phyloP scores from a whole-genome alignment of 2,797 vertebrate species.

The Poeciliopsis gracilis region DNA sequence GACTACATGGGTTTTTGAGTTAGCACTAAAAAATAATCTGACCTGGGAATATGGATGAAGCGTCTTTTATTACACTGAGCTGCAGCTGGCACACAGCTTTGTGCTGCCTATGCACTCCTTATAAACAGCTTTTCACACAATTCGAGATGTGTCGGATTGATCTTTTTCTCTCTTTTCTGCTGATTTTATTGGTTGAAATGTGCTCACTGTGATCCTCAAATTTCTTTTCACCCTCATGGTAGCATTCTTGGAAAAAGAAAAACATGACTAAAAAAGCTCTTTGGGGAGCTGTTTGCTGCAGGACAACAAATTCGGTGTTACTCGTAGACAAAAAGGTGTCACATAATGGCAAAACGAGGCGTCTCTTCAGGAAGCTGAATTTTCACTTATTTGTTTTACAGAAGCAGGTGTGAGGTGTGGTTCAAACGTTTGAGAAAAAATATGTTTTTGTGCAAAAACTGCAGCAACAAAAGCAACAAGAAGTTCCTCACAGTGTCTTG shows the following conservation, averaged over 20 bases:
- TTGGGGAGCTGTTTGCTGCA: constrained; percentile 17
- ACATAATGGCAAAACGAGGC: not conserved
- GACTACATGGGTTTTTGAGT: constrained; percentile 38
- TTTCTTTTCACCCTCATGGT: constrained; percentile 36
- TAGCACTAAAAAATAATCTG: constrained; percentile 57
- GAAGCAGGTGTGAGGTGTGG: not conserved
- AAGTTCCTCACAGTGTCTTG: not conserved
- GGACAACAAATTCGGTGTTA: constrained; percentile 25
- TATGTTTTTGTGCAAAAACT: not conserved
- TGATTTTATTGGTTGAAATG: constrained; percentile 45
- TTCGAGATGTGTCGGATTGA: constrained; percentile 36
- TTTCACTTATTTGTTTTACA: not conserved
- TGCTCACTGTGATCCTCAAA: constrained; percentile 19
- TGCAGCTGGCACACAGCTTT: constrained; percentile 46
- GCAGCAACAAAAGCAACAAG: not conserved
- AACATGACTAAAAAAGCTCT: constrained; percentile 40
- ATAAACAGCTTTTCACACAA: constrained; percentile 36
- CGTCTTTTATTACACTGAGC: constrained; percentile 51
- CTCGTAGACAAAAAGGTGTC: not conserved
- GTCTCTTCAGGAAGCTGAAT: not conserved
- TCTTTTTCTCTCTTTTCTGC: constrained; percentile 20
- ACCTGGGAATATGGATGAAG: constrained; percentile 56
- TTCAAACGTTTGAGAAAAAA: not conserved
- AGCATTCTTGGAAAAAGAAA: constrained; percentile 33
- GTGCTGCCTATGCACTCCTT: constrained; percentile 12